Base-by-base conservation (phyloP, 2,113 vertebrate species). In the Pachyramphus minor region DNA sequence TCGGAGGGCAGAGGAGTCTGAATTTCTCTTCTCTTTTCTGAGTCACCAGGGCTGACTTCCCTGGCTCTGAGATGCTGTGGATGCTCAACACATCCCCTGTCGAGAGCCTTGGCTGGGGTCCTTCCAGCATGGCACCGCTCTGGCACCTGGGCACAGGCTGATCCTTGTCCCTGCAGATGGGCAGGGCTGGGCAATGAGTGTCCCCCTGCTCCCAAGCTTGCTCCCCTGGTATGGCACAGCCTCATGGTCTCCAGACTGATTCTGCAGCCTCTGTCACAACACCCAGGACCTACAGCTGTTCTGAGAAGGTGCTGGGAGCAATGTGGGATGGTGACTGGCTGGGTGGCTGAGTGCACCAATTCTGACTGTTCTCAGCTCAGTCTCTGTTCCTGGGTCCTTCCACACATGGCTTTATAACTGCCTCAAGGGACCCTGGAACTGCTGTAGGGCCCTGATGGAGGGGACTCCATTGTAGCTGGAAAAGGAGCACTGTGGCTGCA, bases 191-290 rank as follows among this genome's bases (percentile, higher is more conserved):
- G 27, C 22, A 37, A 25, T 9, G 49, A 45, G 12, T 33, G 53
- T 39, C 11, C 23, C 30, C 11, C 22, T 76, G 67, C 35, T 68
- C 30, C 31, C 73, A 64, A 25, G 50, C 33, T 77, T 2, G 2
- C 6, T 22, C 41, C 12, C 11, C 16, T 9, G 2, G 6, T 77
- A 28, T 0, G 5, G 24, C n/a, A 39, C 41, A 71, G 73, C 69
- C n/a, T 50, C 0, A 0, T 62, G 44, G 19, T 37, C 21, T 45
- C 68, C 49, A 22, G 5, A 2, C 14, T 12, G 33, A 19, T 11
- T 84, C 63, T 58, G 25, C 1, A 22, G 30, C 53, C 64, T 67
- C 45, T 92, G 59, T n/a, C 60, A 17, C 20, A 31, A 33, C 1
- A 5, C 14, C 53, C 63, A 80, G 13, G 18, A 86, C 50, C 6